Evolutionary conservation across 2,888 invertebrate species (phyloP).

Genomic region (Agrilus cyanescens): DNA sequence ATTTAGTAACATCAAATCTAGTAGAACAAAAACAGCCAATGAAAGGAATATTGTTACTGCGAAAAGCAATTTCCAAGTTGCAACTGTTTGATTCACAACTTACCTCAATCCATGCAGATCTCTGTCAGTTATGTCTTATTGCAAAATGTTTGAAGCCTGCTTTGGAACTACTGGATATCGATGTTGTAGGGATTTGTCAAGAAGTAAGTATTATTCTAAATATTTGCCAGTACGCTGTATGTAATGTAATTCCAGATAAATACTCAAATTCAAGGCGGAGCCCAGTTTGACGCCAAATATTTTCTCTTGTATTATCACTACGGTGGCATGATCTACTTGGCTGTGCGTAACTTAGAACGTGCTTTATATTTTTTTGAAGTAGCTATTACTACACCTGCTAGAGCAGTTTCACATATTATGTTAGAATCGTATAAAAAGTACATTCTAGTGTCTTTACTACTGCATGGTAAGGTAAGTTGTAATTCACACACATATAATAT

Average conservation of each 20-base stretch:
- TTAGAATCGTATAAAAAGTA: constrained; percentile 96
- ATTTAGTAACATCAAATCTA: constrained; percentile 66
- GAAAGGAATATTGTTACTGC: constrained; percentile 70
- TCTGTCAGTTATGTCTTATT: constrained; percentile 82
- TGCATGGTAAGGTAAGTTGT: constrained; percentile 71
- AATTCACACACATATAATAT: background rate
- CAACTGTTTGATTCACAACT: constrained; percentile 79
- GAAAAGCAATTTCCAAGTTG: constrained; percentile 77
- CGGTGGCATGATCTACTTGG: constrained; percentile 94
- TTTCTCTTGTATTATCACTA: constrained; percentile 93
- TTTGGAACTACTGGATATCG: constrained; percentile 74
- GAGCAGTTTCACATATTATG: constrained; percentile 94
- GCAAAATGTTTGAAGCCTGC: constrained; percentile 90
- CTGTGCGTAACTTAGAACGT: constrained; percentile 83
- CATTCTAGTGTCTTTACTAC: constrained; percentile 79
- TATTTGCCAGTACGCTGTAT: background rate
- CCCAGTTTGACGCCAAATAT: constrained; percentile 75
- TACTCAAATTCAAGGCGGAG: constrained; percentile 39
- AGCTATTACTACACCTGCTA: constrained; percentile 87
- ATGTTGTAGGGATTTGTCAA: constrained; percentile 83
- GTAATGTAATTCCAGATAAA: constrained; percentile 19
- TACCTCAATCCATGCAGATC: constrained; percentile 87
- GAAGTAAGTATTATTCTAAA: constrained; percentile 45
- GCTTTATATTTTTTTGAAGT: constrained; percentile 94
- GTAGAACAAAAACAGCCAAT: constrained; percentile 68